These are phyloP conservation scores for Pollimyrus isidori DNA, from an alignment of 2,113 vertebrate genomes.

Conservation along the genomic window DNA sequence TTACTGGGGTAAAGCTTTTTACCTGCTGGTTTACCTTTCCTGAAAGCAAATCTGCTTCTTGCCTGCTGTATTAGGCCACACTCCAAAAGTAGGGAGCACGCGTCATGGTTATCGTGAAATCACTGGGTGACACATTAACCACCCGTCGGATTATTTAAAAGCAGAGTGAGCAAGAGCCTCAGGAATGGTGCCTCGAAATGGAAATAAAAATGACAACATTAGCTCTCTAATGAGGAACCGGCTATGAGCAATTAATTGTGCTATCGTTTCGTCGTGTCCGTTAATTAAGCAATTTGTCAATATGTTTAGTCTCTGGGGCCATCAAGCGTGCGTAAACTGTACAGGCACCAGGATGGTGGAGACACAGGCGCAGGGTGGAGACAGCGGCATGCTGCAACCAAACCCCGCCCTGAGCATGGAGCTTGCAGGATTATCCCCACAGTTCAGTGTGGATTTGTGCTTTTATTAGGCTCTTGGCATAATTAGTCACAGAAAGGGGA, in stretches of 20 bases:
- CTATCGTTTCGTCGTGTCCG: slow-evolving; percentile 18
- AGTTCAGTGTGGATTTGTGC: neutral
- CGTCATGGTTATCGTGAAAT: neutral
- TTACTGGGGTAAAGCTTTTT: neutral
- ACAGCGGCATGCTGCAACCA: neutral
- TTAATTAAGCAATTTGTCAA: slow-evolving; percentile 26
- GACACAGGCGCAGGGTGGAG: neutral
- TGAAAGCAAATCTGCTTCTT: neutral
- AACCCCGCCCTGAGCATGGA: neutral
- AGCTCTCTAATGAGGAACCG: slow-evolving; percentile 23
- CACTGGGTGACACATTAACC: neutral
- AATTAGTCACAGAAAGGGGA: neutral
- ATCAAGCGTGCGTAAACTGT: neutral
- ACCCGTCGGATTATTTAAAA: neutral
- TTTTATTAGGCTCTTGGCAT: neutral
- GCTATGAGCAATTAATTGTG: slow-evolving; percentile 32
- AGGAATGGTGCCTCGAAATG: neutral
- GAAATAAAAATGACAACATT: slow-evolving; percentile 21
- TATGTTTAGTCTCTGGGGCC: neutral
- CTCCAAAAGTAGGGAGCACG: neutral
- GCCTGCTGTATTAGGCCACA: neutral
- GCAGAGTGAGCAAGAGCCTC: neutral
- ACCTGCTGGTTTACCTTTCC: neutral
- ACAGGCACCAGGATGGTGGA: neutral
- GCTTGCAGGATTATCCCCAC: neutral